phyloP scores from a whole-genome alignment of 64 coral and sea anemone species.

The Porites lutea region DNA sequence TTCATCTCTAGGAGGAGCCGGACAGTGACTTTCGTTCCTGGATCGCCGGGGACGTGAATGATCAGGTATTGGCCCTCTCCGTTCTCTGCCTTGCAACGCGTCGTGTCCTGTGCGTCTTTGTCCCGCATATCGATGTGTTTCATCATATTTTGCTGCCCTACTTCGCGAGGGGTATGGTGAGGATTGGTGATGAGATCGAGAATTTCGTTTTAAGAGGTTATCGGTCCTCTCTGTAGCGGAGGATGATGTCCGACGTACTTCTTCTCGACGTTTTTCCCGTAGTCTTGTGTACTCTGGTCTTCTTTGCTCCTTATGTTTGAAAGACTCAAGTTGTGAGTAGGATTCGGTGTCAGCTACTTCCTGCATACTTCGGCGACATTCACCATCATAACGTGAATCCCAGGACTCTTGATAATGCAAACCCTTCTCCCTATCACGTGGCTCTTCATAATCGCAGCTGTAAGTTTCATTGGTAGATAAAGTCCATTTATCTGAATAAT shows the following conservation, averaged over 20 bases:
- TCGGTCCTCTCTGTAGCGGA: not conserved
- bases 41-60: not conserved
- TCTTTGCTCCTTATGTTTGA: not conserved
- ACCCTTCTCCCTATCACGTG: not conserved
- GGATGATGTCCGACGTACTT: not conserved
- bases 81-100: not conserved
- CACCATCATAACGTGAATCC: not conserved
- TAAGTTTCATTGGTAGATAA: not conserved
- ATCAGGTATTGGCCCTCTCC: not conserved
- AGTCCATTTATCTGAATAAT: not conserved
- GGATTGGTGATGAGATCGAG: not conserved
- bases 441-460: not conserved
- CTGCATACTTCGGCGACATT: not conserved
- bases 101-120: not conserved
- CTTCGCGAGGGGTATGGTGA: not conserved
- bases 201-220: not conserved
- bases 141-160: not conserved
- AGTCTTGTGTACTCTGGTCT: not conserved
- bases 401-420: not conserved
- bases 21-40: not conserved
- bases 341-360: not conserved
- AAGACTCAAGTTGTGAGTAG: not conserved
- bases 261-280: not conserved
- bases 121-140: not conserved
- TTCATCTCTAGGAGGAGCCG: not conserved